Evolutionary conservation across 35 echinoderm and acorn worm species (phyloP).

Genomic region (Lytechinus variegatus): DNA sequence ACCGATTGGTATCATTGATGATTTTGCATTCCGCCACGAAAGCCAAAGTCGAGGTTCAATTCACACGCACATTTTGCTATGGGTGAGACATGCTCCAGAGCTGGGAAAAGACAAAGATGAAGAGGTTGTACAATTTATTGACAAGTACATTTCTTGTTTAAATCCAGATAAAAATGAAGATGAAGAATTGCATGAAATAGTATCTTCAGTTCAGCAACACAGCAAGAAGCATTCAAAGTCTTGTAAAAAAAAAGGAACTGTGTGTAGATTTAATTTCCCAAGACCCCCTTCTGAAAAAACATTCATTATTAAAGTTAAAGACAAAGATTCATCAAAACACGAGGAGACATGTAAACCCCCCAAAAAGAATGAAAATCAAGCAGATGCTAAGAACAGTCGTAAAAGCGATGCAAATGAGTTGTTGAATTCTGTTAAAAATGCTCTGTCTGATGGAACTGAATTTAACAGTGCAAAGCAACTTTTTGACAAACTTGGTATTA

Average conservation of each 20-base stretch:
- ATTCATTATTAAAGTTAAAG: slow-evolving; percentile 59
- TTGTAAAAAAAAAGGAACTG: slow-evolving; percentile 73
- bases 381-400: no score
- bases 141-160: slow-evolving; percentile 66
- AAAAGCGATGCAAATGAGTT: slow-evolving; percentile 20
- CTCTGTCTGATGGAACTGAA: not conserved
- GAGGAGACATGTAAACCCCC: not conserved
- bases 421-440: not conserved
- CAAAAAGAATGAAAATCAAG: no score
- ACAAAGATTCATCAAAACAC: slow-evolving; percentile 2
- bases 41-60: slow-evolving; percentile 60
- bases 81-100: slow-evolving; percentile 67
- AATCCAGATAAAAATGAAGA: slow-evolving; percentile 61
- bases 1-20: slow-evolving; percentile 64
- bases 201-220: slow-evolving; percentile 68
- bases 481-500: slow-evolving; percentile 34
- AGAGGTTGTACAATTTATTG: slow-evolving; percentile 60
- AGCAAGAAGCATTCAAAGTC: slow-evolving; percentile 84
- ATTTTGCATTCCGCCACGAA: slow-evolving; percentile 61
- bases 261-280: slow-evolving; percentile 85
- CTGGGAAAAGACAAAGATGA: slow-evolving; percentile 43
- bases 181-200: slow-evolving; percentile 71
- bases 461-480: not conserved
- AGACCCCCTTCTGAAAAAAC: slow-evolving; percentile 65
- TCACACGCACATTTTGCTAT: slow-evolving; percentile 62